Evolutionary conservation across 2,888 invertebrate species (phyloP), one percentile per base, ranked within the genome.

Genomic region (Protonemura montana): DNA sequence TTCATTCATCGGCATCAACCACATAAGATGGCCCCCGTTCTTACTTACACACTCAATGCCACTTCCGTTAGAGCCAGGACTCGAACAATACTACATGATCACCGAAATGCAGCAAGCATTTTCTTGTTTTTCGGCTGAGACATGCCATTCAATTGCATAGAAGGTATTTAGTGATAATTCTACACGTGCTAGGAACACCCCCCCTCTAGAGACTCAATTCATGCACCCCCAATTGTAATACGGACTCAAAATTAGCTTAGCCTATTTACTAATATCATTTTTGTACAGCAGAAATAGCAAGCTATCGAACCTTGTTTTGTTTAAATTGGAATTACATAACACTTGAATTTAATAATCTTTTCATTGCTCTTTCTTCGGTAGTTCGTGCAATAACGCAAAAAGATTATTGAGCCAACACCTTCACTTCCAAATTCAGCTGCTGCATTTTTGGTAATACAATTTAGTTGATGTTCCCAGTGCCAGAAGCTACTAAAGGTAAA

Each of bases 1-100:
- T 81, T 81, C 81, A 81, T 81, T 29, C 81, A 81, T 81, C 30
- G 29, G 30, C 81, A 28, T 81, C 28, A 2, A 1, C n/a, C 28
- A 81, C 30, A 16, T 78, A 78, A 78, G 78, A 78, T 78, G 78
- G 78, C 78, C 28, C 27, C 78, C 26, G 25, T 78, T 27, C 28
- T 28, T 59, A 59, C 59, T 10, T 59, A 59, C 59, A 59, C 21
- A 59, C 59, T 16, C 59, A 16, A 26, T 78, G 27, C 28, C 78
- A 78, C 78, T 78, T 78, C 78, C 78, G 78, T 26, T 78, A 0
- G 25, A n/a, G n/a, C 25, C 7, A 59, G 13, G 59, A 21, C 59
- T 59, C 59, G 21, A 59, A 59, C 59, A 59, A 59, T 28, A 26
- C 78, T 6, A 78, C 26, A 78, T 28, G 28, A 78, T 78, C 26